phyloP scores from a whole-genome alignment of 2,888 invertebrate species.

The Drosophila helvetica region DNA sequence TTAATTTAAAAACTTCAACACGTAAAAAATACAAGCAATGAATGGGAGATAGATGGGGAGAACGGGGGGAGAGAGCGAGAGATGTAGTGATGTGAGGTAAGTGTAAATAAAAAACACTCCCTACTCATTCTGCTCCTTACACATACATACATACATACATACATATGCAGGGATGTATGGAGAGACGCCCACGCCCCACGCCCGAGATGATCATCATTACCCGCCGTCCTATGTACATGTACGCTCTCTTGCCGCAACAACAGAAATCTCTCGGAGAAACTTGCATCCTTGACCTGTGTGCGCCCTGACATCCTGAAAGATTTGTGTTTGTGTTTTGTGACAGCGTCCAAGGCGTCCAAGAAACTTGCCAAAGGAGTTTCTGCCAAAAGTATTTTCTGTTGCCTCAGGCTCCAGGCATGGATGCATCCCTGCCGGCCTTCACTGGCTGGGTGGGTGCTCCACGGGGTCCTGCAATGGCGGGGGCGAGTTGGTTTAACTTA shows the following conservation, averaged over 20 bases:
- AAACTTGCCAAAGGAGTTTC: slow-evolving; percentile 69
- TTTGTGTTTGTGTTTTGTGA: slow-evolving; percentile 76
- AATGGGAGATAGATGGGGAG: not conserved
- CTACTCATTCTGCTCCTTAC: not conserved
- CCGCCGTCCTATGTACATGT: not conserved
- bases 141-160: slow-evolving; percentile 16
- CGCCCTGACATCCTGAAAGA: slow-evolving; percentile 61
- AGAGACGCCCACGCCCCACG: not conserved
- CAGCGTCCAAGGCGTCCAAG: slow-evolving; percentile 70
- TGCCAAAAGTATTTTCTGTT: slow-evolving; percentile 58
- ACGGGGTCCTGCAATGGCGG: not conserved
- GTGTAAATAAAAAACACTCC: not conserved
- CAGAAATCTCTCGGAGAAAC: slow-evolving; percentile 14
- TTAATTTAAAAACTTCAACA: slow-evolving; percentile 78
- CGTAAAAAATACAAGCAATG: slow-evolving; percentile 3
- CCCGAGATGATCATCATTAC: slow-evolving; percentile 33
- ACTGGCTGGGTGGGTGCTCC: not conserved
- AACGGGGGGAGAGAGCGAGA: not conserved
- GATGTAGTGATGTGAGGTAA: slow-evolving; percentile 11
- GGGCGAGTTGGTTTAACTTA: slow-evolving; percentile 81
- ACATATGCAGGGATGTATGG: not conserved
- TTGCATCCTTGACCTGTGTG: slow-evolving; percentile 69
- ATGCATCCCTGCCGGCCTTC: slow-evolving; percentile 11
- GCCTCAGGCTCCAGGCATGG: not conserved
- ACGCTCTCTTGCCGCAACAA: not conserved